These are phyloP conservation scores for Pterostichus madidus DNA, from an alignment of 2,888 invertebrate genomes.

Conservation along the genomic window DNA sequence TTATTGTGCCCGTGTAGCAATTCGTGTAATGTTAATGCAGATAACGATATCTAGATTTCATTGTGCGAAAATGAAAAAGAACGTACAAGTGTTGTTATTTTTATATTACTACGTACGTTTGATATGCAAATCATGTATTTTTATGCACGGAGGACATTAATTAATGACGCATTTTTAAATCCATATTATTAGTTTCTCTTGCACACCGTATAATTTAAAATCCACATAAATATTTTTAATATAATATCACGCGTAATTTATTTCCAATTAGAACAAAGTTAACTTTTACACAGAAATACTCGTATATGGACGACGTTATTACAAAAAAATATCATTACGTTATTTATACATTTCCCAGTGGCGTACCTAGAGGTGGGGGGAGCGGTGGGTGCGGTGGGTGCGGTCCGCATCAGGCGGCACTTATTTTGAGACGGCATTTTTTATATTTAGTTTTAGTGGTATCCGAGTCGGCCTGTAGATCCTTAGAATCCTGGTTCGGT, in stretches of 20 bases:
- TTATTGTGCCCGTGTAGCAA: conserved; percentile 49
- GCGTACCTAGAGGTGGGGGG: too few species aligned
- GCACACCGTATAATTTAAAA: conserved; percentile 9
- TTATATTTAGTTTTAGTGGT: too few species aligned
- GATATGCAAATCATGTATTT: conserved; percentile 47
- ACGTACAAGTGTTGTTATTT: conserved; percentile 40
- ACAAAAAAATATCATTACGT: too few species aligned
- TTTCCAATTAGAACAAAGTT: not conserved
- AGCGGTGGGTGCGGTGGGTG: too few species aligned
- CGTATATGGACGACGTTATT: too few species aligned
- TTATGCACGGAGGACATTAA: conserved; percentile 18
- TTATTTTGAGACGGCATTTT: too few species aligned
- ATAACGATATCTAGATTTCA: conserved; percentile 33
- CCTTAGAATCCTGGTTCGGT: too few species aligned
- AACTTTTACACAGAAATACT: too few species aligned
- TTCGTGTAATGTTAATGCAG: conserved; percentile 49
- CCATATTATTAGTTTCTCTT: conserved; percentile 14
- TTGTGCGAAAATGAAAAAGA: conserved; percentile 49
- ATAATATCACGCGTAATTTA: conserved; percentile 6
- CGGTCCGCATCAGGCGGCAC: too few species aligned
- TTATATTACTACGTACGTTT: conserved; percentile 41
- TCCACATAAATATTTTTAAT: conserved; percentile 26
- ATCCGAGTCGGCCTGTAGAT: too few species aligned
- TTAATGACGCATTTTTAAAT: conserved; percentile 36
- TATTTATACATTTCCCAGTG: too few species aligned